Evolutionary conservation across 2,797 vertebrate genomes (phyloP).

Genomic region (Distichodus sexfasciatus): DNA sequence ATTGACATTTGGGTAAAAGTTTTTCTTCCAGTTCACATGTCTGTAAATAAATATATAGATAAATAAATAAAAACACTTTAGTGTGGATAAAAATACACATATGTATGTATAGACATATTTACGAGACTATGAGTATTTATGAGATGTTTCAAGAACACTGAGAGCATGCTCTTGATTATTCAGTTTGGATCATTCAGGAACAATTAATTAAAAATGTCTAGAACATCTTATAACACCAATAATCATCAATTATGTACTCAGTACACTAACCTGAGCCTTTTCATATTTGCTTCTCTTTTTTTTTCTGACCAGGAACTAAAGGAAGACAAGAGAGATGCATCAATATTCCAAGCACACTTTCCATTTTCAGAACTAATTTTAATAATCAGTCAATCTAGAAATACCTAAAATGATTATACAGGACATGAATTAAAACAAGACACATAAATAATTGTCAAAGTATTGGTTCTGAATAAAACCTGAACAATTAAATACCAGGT

Average conservation of each 20-base stretch:
- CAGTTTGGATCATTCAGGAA: too few relatives aligned
- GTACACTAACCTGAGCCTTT: conserved; percentile 75
- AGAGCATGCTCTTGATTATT: too few relatives aligned
- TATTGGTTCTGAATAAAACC: too few relatives aligned
- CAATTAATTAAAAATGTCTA: too few relatives aligned
- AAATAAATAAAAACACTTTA: background rate
- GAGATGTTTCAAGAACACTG: too few relatives aligned
- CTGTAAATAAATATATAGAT: conserved; percentile 62
- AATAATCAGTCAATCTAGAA: too few relatives aligned
- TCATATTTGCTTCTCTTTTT: conserved; percentile 64
- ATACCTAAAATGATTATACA: too few relatives aligned
- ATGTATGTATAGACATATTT: background rate
- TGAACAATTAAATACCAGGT: background rate
- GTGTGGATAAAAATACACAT: background rate
- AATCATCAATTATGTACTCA: background rate
- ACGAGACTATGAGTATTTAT: too few relatives aligned
- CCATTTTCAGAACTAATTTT: background rate
- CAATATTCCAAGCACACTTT: background rate
- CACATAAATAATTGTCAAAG: background rate
- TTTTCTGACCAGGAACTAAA: conserved; percentile 51
- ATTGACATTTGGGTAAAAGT: background rate
- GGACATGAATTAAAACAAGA: too few relatives aligned
- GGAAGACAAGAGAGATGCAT: background rate
- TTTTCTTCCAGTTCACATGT: conserved; percentile 80
- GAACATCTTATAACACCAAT: too few relatives aligned